Conservation (phyloP, 2,797 vertebrate genomes). For the Selene dorsalis region DNA sequence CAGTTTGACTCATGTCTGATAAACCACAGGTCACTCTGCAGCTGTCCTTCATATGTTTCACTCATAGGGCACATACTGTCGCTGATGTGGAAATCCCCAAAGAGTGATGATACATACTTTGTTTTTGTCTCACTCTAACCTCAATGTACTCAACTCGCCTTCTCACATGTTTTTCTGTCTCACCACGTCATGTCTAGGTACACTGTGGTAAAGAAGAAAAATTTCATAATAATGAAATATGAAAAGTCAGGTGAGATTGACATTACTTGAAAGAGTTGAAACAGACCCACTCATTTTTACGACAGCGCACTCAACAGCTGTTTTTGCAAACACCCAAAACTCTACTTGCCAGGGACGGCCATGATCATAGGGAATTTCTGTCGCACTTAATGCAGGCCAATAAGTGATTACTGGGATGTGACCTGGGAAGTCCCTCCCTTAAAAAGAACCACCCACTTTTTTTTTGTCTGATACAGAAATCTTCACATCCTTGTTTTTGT, state of each 20-base stretch:
- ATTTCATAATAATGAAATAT: constrained; percentile 21
- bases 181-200: constrained; percentile 6
- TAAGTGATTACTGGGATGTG: constrained; percentile 50
- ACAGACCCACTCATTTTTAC: neutral
- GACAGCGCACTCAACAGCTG: neutral
- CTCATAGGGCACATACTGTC: constrained; percentile 25
- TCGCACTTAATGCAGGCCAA: constrained; percentile 67
- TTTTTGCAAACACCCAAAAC: neutral
- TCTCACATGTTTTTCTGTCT: constrained; percentile 54
- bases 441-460: constrained; percentile 12
- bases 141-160: constrained; percentile 27
- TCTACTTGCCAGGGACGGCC: neutral
- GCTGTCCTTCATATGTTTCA: constrained; percentile 53
- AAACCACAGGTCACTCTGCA: constrained; percentile 57
- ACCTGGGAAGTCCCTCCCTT: constrained; percentile 77
- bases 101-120: constrained; percentile 55
- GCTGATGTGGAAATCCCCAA: constrained; percentile 71
- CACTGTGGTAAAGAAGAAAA: neutral
- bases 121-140: constrained; percentile 64
- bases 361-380: constrained; percentile 76
- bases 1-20: constrained; percentile 52
- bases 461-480: constrained; percentile 51
- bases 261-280: neutral
- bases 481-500: constrained; percentile 5
- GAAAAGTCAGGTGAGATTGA: constrained; percentile 7